These are phyloP conservation scores for Notospermus geniculatus DNA, from an alignment of 1,140 invertebrate species.

Conservation along the genomic window DNA sequence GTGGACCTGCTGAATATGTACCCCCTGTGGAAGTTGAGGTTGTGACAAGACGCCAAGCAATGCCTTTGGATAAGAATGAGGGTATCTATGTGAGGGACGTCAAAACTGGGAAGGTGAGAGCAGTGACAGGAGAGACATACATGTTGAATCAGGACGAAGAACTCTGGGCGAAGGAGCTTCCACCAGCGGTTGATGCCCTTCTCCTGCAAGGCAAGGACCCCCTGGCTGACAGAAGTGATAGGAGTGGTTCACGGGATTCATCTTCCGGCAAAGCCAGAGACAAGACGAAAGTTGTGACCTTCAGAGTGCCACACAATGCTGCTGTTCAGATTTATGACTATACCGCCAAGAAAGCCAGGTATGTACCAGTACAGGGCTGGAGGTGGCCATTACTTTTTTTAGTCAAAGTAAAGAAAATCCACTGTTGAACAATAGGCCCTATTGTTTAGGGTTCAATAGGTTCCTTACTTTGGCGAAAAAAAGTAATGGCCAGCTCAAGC, in stretches of 20 bases:
- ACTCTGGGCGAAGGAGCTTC: conserved; percentile 59
- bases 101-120: conserved; percentile 58
- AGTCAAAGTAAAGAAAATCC: too few species aligned
- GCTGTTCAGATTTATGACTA: conserved; percentile 62
- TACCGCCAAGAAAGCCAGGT: conserved; percentile 60
- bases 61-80: conserved; percentile 61
- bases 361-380: too few species aligned
- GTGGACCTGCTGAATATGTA: conserved; percentile 60
- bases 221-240: conserved; percentile 52
- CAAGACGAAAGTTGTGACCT: conserved; percentile 56
- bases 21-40: conserved; percentile 61
- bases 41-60: conserved; percentile 55
- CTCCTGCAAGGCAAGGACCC: conserved; percentile 51
- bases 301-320: conserved; percentile 61
- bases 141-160: conserved; percentile 62
- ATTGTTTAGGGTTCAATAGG: too few species aligned
- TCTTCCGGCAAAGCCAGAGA: conserved; percentile 34
- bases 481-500: too few species aligned
- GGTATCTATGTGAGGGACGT: conserved; percentile 62
- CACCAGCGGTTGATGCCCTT: conserved; percentile 54
- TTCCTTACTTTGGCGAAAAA: too few species aligned
- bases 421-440: too few species aligned
- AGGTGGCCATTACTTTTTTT: too few species aligned
- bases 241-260: conserved; percentile 9
- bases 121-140: conserved; percentile 59